These are phyloP conservation scores for Sorex fumeus DNA, from an alignment of 2,113 vertebrate genomes.

Conservation along the genomic window DNA sequence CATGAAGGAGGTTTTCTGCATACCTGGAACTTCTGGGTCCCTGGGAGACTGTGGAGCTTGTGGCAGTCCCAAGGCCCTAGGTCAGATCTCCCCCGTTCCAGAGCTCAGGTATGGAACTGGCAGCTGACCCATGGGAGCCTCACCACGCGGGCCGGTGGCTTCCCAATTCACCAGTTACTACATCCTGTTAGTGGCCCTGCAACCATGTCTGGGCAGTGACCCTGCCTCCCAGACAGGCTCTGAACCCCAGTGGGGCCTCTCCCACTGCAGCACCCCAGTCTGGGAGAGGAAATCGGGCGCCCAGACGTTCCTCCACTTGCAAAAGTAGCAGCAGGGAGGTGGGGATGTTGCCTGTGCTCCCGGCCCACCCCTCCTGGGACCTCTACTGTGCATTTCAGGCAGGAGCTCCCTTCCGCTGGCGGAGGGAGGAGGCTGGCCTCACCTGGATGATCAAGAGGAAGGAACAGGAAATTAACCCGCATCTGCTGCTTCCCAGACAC, in stretches of 20 bases:
- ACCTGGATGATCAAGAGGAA: neutral
- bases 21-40: neutral
- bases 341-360: neutral
- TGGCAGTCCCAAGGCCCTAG: neutral
- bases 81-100: neutral
- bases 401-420: neutral
- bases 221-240: neutral
- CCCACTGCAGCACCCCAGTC: no score
- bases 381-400: neutral
- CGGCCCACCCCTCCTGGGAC: neutral
- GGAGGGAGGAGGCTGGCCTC: constrained; percentile 5
- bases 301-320: neutral
- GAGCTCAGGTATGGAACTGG: neutral
- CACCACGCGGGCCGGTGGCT: neutral
- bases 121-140: neutral
- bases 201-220: neutral
- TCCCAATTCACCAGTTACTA: neutral
- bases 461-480: neutral
- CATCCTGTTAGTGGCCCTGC: neutral
- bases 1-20: neutral
- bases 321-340: neutral
- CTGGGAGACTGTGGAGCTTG: neutral
- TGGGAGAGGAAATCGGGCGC: neutral
- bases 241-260: neutral
- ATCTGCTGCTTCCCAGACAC: neutral